Conservation (phyloP, 2,888 invertebrate species). For the Desoria tigrina region DNA sequence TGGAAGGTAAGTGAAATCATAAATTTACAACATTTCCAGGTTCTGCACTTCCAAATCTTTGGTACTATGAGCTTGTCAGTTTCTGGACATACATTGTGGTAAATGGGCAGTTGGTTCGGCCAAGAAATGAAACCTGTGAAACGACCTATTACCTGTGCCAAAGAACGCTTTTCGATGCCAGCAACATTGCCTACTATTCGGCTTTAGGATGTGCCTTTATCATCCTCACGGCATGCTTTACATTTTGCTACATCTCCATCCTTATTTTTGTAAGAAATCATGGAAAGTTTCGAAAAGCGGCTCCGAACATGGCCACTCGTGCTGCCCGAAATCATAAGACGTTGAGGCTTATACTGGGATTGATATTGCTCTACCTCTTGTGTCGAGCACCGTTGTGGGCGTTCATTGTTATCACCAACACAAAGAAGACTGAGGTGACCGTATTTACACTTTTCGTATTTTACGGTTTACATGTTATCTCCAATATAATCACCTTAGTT, state of each 20-base stretch:
- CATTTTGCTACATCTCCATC: slow-evolving; percentile 47
- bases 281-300: slow-evolving; percentile 11
- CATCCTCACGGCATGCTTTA: slow-evolving; percentile 28
- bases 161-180: slow-evolving; percentile 26
- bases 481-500: slow-evolving; percentile 61
- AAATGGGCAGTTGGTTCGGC: not conserved
- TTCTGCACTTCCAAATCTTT: slow-evolving; percentile 32
- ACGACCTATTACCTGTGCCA: slow-evolving; percentile 35
- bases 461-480: slow-evolving; percentile 61
- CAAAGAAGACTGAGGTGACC: slow-evolving; percentile 23
- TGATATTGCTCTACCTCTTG: slow-evolving; percentile 62
- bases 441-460: slow-evolving; percentile 54
- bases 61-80: slow-evolving; percentile 27
- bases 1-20: too few relatives aligned
- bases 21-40: too few relatives aligned
- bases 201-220: slow-evolving; percentile 33
- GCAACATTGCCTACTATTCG: slow-evolving; percentile 35
- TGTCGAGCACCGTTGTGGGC: slow-evolving; percentile 63
- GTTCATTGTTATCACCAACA: slow-evolving; percentile 58
- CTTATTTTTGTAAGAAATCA: slow-evolving; percentile 41
- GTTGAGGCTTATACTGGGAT: slow-evolving; percentile 62
- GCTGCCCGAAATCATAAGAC: slow-evolving; percentile 57
- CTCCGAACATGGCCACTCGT: not conserved
- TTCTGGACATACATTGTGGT: slow-evolving; percentile 28
- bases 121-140: slow-evolving; percentile 24